These are phyloP conservation scores for Manis pentadactyla DNA, from an alignment of 2,797 vertebrate species.

Conservation along the genomic window DNA sequence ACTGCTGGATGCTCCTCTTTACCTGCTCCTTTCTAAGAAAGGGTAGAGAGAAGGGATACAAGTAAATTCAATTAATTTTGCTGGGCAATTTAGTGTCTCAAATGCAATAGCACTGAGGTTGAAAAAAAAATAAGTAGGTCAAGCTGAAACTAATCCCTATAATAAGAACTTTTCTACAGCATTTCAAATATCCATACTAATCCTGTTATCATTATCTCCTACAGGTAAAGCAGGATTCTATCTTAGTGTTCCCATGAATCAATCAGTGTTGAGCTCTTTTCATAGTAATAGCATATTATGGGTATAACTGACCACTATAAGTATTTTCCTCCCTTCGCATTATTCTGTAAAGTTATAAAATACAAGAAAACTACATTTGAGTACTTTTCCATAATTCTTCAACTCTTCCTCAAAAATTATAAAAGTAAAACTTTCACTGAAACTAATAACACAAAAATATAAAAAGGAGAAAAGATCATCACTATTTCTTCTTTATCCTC, in stretches of 20 bases:
- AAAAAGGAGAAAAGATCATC: conserved; percentile 25
- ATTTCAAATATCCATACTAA: conserved; percentile 28
- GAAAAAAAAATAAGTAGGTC: conserved; percentile 27
- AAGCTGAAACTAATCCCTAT: conserved; percentile 12
- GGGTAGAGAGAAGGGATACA: neutral
- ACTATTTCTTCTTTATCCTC: neutral
- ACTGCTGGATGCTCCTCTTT: neutral
- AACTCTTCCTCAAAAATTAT: conserved; percentile 34
- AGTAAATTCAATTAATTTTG: conserved; percentile 35
- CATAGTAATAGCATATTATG: neutral
- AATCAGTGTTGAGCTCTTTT: conserved; percentile 12
- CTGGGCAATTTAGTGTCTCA: neutral
- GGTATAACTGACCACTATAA: neutral
- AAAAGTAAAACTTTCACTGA: conserved; percentile 23
- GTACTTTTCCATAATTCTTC: conserved; percentile 18
- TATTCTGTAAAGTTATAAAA: conserved; percentile 47
- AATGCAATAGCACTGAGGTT: neutral
- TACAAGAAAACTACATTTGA: neutral
- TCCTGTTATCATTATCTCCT: neutral
- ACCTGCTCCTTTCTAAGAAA: neutral
- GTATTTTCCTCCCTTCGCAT: conserved; percentile 31
- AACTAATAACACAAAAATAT: conserved; percentile 40
- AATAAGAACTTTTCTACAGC: conserved; percentile 7
- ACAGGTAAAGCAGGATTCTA: neutral
- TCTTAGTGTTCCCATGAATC: neutral